Conservation (phyloP, 1,140 invertebrate species). For the Capitella teleta region DNA sequence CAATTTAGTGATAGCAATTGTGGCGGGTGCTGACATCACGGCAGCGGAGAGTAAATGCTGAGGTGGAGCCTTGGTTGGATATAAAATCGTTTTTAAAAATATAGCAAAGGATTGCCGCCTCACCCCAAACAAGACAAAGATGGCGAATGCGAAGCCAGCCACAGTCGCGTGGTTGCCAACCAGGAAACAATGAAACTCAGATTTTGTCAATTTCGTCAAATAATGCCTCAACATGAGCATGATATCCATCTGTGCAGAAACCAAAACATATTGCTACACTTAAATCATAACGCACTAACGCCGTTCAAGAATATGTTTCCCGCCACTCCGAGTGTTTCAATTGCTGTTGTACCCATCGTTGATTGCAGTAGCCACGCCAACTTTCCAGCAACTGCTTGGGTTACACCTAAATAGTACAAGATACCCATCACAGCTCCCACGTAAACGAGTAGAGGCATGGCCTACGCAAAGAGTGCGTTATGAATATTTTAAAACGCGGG, state of each 20-base stretch:
- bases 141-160: slow-evolving; percentile 9
- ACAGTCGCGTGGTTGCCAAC: slow-evolving; percentile 10
- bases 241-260: slow-evolving; percentile 8
- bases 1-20: slow-evolving; percentile 77
- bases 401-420: slow-evolving; percentile 37
- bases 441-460: slow-evolving; percentile 34
- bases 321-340: slow-evolving; percentile 35
- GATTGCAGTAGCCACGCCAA: slow-evolving; percentile 42
- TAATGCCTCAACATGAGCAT: slow-evolving; percentile 12
- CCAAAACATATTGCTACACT: too few species aligned
- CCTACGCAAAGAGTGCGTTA: too few species aligned
- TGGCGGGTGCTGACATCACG: slow-evolving; percentile 59
- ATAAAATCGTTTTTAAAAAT: too few species aligned
- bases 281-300: too few species aligned
- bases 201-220: slow-evolving; percentile 6
- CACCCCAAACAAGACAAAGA: slow-evolving; percentile 10
- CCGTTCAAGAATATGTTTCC: slow-evolving; percentile 41
- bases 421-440: slow-evolving; percentile 32
- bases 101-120: too few species aligned
- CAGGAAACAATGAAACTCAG: slow-evolving; percentile 12
- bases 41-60: slow-evolving; percentile 18
- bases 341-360: slow-evolving; percentile 30
- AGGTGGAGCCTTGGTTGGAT: slow-evolving; percentile 21
- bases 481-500: too few species aligned
- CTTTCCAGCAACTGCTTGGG: slow-evolving; percentile 53